phyloP scores from a whole-genome alignment of 2,797 vertebrate species.

The Meda fulgida region DNA sequence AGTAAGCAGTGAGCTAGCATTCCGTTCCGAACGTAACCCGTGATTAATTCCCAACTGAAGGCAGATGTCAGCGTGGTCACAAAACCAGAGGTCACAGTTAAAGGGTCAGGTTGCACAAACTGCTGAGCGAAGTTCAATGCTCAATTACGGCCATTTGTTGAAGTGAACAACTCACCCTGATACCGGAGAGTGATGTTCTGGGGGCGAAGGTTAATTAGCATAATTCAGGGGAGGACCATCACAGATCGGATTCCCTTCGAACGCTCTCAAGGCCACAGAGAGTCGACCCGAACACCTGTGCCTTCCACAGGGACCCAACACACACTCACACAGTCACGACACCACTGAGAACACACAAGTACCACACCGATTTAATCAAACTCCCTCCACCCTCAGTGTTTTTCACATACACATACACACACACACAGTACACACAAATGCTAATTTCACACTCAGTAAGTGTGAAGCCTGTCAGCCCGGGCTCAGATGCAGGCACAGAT shows the following conservation, averaged over 20 bases:
- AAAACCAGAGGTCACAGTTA: slow-evolving; percentile 64
- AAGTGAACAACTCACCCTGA: slow-evolving; percentile 46
- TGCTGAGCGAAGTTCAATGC: slow-evolving; percentile 69
- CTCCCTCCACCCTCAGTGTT: background rate
- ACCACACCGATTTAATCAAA: slow-evolving; percentile 18
- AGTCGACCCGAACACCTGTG: slow-evolving; percentile 65
- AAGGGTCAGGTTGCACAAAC: slow-evolving; percentile 56
- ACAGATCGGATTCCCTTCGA: slow-evolving; percentile 47
- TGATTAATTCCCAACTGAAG: slow-evolving; percentile 72
- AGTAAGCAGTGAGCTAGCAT: background rate
- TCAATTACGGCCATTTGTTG: slow-evolving; percentile 62
- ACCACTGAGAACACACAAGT: slow-evolving; percentile 19
- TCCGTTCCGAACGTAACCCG: background rate
- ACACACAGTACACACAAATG: slow-evolving; percentile 40
- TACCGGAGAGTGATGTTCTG: slow-evolving; percentile 47
- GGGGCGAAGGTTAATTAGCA: slow-evolving; percentile 55
- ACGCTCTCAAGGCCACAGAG: slow-evolving; percentile 45
- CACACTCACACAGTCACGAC: slow-evolving; percentile 26
- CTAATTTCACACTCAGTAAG: slow-evolving; percentile 72
- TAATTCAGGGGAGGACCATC: slow-evolving; percentile 62
- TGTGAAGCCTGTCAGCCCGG: slow-evolving; percentile 63
- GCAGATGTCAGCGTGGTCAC: slow-evolving; percentile 65
- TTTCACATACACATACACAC: slow-evolving; percentile 27
- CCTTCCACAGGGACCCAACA: slow-evolving; percentile 68
- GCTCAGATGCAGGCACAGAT: slow-evolving; percentile 65